phyloP scores from a whole-genome alignment of 2,888 invertebrate species.

The Tridacna gigas region DNA sequence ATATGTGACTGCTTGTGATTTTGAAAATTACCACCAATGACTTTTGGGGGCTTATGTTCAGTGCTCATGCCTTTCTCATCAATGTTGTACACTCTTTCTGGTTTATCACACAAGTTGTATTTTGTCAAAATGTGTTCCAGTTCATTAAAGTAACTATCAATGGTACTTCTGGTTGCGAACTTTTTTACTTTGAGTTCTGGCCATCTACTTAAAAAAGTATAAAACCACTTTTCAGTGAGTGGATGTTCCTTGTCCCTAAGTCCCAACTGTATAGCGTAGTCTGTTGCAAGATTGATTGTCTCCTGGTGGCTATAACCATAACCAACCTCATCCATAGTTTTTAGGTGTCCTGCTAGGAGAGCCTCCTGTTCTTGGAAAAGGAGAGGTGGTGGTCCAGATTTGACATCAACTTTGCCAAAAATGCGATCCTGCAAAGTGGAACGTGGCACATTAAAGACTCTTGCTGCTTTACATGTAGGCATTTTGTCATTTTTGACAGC shows the following conservation, averaged over 20 bases:
- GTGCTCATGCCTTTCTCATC: conserved; percentile 42
- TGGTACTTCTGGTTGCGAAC: conserved; percentile 22
- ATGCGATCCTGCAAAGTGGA: background rate
- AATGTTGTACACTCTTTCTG: conserved; percentile 36
- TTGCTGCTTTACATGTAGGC: background rate
- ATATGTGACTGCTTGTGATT: conserved; percentile 40
- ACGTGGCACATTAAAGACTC: background rate
- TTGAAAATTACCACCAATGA: conserved; percentile 26
- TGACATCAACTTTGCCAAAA: conserved; percentile 14
- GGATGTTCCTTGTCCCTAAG: background rate
- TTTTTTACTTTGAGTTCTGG: conserved; percentile 20
- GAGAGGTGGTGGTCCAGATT: conserved; percentile 27
- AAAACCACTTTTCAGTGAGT: background rate
- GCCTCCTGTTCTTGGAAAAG: conserved; percentile 26
- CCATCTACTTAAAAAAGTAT: background rate
- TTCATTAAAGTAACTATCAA: conserved; percentile 41
- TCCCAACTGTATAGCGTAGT: background rate
- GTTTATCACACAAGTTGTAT: conserved; percentile 40
- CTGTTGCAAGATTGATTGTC: conserved; percentile 16
- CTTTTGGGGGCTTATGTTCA: conserved; percentile 39
- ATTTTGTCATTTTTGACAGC: conserved; percentile 12
- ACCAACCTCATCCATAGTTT: conserved; percentile 37
- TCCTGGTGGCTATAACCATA: conserved; percentile 41
- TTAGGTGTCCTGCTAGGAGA: conserved; percentile 13
- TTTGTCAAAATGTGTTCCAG: conserved; percentile 28